A percentile compares a stretch with the other conserved stretches of the same genome.
Evolutionary conservation across 2,888 invertebrate genomes (phyloP).

Genomic region (Phalera bucephala): DNA sequence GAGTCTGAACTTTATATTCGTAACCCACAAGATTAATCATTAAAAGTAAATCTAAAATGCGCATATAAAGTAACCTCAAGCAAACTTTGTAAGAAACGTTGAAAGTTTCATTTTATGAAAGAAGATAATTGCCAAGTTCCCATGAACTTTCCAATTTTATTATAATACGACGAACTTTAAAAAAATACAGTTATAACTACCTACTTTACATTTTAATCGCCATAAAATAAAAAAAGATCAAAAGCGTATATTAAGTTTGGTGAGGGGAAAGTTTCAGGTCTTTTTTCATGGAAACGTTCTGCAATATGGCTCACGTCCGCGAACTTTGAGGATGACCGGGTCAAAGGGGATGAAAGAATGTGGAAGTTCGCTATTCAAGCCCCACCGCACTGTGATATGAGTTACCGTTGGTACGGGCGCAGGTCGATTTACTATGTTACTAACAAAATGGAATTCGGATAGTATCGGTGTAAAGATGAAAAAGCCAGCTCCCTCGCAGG

Average conservation of each 20-base stretch:
- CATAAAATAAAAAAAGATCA: conserved; percentile 29
- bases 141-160: conserved; percentile 23
- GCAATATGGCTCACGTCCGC: conserved; percentile 57
- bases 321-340: conserved; percentile 63
- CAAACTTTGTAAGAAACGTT: conserved; percentile 26
- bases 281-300: conserved; percentile 59
- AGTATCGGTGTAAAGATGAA: too few relatives aligned
- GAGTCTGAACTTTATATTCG: conserved; percentile 13
- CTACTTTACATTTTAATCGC: conserved; percentile 37
- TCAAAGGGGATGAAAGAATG: conserved; percentile 60
- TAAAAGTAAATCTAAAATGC: conserved; percentile 25
- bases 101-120: conserved; percentile 21
- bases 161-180: conserved; percentile 17
- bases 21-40: conserved; percentile 10
- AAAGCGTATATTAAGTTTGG: conserved; percentile 45
- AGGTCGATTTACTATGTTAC: conserved; percentile 23
- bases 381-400: conserved; percentile 45
- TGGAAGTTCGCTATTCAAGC: conserved; percentile 47
- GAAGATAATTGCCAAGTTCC: conserved; percentile 30
- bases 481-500: too few relatives aligned
- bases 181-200: conserved; percentile 17
- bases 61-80: conserved; percentile 26
- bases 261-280: conserved; percentile 50
- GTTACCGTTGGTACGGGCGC: conserved; percentile 33
- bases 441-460: too few relatives aligned